A percentile compares a stretch with the other conserved stretches of the same genome.
Conservation (phyloP, 1,140 invertebrate genomes). For the Drosophila pectinifera region DNA sequence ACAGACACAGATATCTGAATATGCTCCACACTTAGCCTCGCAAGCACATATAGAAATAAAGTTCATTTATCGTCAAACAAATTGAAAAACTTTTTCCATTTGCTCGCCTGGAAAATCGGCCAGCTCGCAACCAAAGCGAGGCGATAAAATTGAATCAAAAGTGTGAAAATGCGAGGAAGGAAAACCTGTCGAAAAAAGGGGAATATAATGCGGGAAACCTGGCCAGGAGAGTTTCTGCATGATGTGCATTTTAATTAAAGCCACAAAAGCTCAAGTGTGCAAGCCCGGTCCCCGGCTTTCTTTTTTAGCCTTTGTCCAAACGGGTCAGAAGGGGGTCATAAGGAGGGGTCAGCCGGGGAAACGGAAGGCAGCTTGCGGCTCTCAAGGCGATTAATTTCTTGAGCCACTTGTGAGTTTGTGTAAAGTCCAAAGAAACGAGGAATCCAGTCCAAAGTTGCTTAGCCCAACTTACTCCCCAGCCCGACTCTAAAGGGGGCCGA, state of each 20-base stretch:
- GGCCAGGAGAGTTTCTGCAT: conserved; percentile 34
- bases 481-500: neutral
- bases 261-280: conserved; percentile 48
- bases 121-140: conserved; percentile 7
- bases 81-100: conserved; percentile 82
- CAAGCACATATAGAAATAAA: conserved; percentile 43
- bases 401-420: conserved; percentile 38
- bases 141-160: conserved; percentile 37
- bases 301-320: conserved; percentile 22
- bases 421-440: conserved; percentile 4
- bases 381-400: conserved; percentile 54
- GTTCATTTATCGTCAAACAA: conserved; percentile 80
- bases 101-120: conserved; percentile 62
- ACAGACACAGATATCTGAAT: conserved; percentile 4
- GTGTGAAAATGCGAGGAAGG: conserved; percentile 46
- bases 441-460: conserved; percentile 39
- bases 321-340: neutral
- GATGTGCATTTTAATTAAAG: conserved; percentile 78
- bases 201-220: conserved; percentile 29
- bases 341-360: conserved; percentile 1
- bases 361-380: conserved; percentile 51
- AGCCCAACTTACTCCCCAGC: conserved; percentile 19
- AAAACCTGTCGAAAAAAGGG: conserved; percentile 61
- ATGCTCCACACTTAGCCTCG: conserved; percentile 12
- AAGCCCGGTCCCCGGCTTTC: conserved; percentile 22